A percentile compares a stretch with the other conserved stretches of the same genome.
Conservation (phyloP, 2,888 invertebrate genomes). For the Ariolimax columbianus region DNA sequence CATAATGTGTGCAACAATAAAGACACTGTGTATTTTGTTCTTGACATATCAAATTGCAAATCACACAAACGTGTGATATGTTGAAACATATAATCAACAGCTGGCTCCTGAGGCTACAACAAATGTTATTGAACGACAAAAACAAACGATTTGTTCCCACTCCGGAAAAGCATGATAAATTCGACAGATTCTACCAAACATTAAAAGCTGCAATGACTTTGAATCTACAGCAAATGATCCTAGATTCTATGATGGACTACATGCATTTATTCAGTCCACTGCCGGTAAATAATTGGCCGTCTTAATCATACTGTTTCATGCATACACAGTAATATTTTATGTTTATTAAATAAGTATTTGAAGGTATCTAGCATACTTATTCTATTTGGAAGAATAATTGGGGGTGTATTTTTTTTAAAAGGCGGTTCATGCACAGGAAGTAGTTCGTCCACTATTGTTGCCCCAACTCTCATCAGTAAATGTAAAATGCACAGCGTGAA, state of each 20-base stretch:
- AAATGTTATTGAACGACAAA: slow-evolving; percentile 78
- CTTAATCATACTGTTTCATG: too few relatives aligned
- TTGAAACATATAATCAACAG: slow-evolving; percentile 64
- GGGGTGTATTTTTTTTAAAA: too few relatives aligned
- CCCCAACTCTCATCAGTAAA: too few relatives aligned
- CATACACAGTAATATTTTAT: too few relatives aligned
- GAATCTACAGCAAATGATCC: slow-evolving; percentile 89
- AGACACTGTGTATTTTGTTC: too few relatives aligned
- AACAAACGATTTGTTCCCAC: slow-evolving; percentile 78
- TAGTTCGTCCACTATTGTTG: too few relatives aligned
- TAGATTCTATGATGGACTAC: slow-evolving; percentile 88
- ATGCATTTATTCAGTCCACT: slow-evolving; percentile 87
- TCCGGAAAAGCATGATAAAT: slow-evolving; percentile 82
- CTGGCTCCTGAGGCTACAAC: slow-evolving; percentile 78
- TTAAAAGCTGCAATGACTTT: slow-evolving; percentile 92
- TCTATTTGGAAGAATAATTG: not conserved
- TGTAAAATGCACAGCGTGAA: too few relatives aligned
- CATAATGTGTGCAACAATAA: too few relatives aligned
- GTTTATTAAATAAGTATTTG: too few relatives aligned
- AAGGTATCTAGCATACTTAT: not conserved
- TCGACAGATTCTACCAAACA: slow-evolving; percentile 90
- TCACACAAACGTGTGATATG: too few relatives aligned
- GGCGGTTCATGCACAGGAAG: too few relatives aligned
- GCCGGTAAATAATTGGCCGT: slow-evolving; percentile 81
- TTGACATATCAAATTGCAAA: too few relatives aligned